Base-by-base conservation (phyloP, 1,140 invertebrate genomes). In the Procambarus clarkii region DNA sequence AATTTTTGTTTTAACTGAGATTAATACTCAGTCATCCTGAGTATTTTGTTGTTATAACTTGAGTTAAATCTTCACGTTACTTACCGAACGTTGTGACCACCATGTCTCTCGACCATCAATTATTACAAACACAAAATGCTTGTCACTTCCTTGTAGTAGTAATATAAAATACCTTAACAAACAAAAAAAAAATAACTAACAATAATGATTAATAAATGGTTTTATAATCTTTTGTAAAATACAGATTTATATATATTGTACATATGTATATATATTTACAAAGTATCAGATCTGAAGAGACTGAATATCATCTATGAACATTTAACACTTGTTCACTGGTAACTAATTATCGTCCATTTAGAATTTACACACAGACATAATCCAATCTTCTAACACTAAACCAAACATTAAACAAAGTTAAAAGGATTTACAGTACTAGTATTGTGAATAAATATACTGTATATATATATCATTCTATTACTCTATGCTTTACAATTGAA, bases 191-290 rank as follows among this genome's bases (percentile, higher is more conserved):
- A 34, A 11, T 13, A 18, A 74, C 69, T 74, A 74, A 24, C 21
- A 74, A 74, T 64, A 11, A 74, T 34, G n/a, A 74, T 74, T 74
- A 74, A 74, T 74, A 74, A 34, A 34, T 34, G n/a, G 8, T 54
- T 54, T 54, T 54, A 9, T 74, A 74, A 74, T 34, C 34, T n/a
- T 74, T 74, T 34, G 69, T 74, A 74, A 74, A 74, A 74, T 74
- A 74, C 69, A 74, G 69, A 74, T 74, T 74, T 74, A 74, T 74
- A 71, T 71, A 71, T 34, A 44, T 34, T 34, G 0, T 74, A 34
- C 34, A 74, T 34, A 74, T 34, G 34, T 74, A 11, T 74, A 74
- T 74, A 74, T 74, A 74, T 74, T 74, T 74, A 74, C 69, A 74
- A 74, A 74, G 34, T 74, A 34, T 74, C 69, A 74, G 69, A 74